A percentile compares a stretch with the other conserved stretches of the same genome.
These are phyloP conservation scores for Tanypteryx hageni DNA, from an alignment of 2,888 invertebrate genomes.

Conservation along the genomic window DNA sequence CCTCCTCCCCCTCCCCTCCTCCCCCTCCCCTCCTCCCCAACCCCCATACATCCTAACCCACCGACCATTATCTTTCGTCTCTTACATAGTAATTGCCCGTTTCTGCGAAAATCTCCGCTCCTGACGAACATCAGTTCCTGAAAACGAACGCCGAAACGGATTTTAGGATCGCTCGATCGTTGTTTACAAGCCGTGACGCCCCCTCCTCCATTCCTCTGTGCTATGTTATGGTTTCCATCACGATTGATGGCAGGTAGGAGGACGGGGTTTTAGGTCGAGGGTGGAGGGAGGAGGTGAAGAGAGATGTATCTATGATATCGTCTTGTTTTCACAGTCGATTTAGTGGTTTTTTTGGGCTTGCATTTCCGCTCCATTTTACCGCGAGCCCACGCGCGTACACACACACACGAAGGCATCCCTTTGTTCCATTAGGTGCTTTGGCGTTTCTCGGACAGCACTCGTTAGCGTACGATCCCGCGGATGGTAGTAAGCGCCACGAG, in stretches of 20 bases:
- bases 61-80: too few relatives aligned
- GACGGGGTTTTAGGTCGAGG: background rate
- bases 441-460: too few relatives aligned
- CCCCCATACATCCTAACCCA: too few relatives aligned
- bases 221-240: background rate
- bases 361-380: background rate
- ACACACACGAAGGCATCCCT: too few relatives aligned
- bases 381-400: background rate
- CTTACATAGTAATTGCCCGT: too few relatives aligned
- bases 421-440: too few relatives aligned
- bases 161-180: background rate
- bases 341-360: background rate
- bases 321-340: background rate
- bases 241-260: background rate
- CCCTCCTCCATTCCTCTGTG: background rate
- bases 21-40: too few relatives aligned
- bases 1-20: too few relatives aligned
- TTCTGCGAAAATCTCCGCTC: too few relatives aligned
- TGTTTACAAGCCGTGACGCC: background rate
- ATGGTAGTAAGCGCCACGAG: too few relatives aligned
- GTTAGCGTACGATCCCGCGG: too few relatives aligned
- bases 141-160: background rate
- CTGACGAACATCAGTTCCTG: too few relatives aligned
- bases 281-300: background rate
- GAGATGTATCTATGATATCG: background rate